Evolutionary conservation across 2,113 vertebrate genomes (phyloP).

Genomic region (Poeciliopsis turrubarensis): DNA sequence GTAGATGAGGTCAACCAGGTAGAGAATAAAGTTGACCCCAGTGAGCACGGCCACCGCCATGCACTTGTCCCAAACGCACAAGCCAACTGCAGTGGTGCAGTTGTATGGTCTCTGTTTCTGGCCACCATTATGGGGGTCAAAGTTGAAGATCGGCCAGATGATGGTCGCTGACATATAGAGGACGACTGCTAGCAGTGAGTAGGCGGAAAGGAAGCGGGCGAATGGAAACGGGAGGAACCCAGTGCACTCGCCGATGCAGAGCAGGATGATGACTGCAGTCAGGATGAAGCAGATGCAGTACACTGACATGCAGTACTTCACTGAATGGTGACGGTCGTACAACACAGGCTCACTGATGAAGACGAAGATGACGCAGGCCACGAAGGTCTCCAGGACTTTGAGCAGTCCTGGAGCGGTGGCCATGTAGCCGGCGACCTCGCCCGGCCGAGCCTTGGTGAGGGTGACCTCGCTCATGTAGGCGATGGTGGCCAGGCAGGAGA

Average conservation of each 20-base stretch:
- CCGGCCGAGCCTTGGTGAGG: constrained; percentile 85
- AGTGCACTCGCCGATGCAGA: constrained; percentile 88
- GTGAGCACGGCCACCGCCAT: constrained; percentile 84
- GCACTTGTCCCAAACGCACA: constrained; percentile 83
- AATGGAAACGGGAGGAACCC: constrained; percentile 85
- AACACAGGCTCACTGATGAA: constrained; percentile 76
- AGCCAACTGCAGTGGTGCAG: accelerated
- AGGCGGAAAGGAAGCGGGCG: constrained; percentile 84
- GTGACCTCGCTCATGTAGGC: constrained; percentile 86
- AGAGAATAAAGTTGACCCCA: constrained; percentile 86
- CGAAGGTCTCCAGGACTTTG: constrained; percentile 90
- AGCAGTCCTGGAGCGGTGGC: constrained; percentile 88
- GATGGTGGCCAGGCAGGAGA: constrained; percentile 86
- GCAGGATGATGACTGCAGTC: constrained; percentile 82
- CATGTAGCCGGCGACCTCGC: constrained; percentile 91
- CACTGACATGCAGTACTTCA: constrained; percentile 87
- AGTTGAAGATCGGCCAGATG: constrained; percentile 90
- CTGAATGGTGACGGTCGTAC: constrained; percentile 72
- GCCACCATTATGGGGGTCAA: constrained; percentile 74
- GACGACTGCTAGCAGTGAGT: constrained; percentile 84
- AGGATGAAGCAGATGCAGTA: constrained; percentile 93
- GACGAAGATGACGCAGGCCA: constrained; percentile 89
- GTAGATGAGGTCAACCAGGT: constrained; percentile 86
- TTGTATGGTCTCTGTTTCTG: constrained; percentile 15
- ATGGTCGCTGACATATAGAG: constrained; percentile 85